Conservation (phyloP, 2,888 invertebrate genomes). For the Thereva nobilitata region DNA sequence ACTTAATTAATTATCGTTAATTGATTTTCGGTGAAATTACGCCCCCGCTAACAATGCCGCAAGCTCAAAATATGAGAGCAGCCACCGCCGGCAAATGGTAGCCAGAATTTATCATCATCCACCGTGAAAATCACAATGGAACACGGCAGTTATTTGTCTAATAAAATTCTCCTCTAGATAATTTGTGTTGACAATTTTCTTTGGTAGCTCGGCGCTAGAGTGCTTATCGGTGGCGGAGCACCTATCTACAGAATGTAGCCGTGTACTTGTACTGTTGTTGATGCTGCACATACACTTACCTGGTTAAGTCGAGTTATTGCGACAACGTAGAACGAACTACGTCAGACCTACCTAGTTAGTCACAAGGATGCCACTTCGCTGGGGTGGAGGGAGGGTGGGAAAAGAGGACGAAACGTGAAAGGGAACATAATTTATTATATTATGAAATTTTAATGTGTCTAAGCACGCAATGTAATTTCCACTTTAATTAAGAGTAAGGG, state of each 20-base stretch:
- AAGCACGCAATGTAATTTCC: slow-evolving; percentile 59
- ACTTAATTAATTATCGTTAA: slow-evolving; percentile 41
- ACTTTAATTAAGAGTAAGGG: slow-evolving; percentile 55
- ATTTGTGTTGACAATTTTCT: slow-evolving; percentile 46
- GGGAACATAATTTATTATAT: slow-evolving; percentile 40
- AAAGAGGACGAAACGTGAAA: too few species aligned
- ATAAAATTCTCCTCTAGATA: slow-evolving; percentile 45
- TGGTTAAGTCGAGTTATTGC: too few species aligned
- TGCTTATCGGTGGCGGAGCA: slow-evolving; percentile 29
- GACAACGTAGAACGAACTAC: too few species aligned
- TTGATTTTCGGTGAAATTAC: slow-evolving; percentile 40
- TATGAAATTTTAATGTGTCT: slow-evolving; percentile 57
- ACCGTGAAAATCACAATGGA: slow-evolving; percentile 42
- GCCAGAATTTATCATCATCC: slow-evolving; percentile 37
- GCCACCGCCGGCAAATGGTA: background rate
- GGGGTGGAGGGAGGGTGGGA: background rate
- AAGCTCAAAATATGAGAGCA: slow-evolving; percentile 15
- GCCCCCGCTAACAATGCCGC: slow-evolving; percentile 22
- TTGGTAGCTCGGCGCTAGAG: slow-evolving; percentile 4
- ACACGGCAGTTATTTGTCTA: slow-evolving; percentile 45
- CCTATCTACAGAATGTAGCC: slow-evolving; percentile 4
- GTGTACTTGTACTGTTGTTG: too few species aligned
- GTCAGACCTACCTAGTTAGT: too few species aligned
- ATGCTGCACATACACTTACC: too few species aligned
- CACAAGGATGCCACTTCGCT: too few species aligned